Conservation (phyloP, 1,140 invertebrate genomes). For the Galleria mellonella region DNA sequence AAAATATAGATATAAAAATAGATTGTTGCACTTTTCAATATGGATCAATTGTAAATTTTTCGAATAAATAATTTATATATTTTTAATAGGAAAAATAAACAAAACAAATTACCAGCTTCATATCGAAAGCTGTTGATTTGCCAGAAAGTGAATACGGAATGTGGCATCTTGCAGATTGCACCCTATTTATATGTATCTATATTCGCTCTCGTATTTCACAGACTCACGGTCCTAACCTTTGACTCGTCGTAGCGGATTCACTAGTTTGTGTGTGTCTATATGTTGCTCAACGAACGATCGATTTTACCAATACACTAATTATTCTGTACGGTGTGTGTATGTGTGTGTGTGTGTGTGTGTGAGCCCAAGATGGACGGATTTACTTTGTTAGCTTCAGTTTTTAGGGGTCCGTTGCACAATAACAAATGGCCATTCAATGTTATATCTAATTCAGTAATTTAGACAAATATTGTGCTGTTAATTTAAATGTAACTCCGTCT, state of each 20-base stretch:
- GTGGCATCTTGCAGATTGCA: conserved; percentile 25
- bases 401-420: no score
- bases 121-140: conserved; percentile 40
- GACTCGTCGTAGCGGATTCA: conserved; percentile 41
- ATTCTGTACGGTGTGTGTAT: conserved; percentile 31
- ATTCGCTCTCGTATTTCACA: conserved; percentile 56
- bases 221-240: conserved; percentile 61
- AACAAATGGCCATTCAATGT: no score
- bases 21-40: no score
- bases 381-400: not conserved
- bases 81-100: conserved; percentile 1
- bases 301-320: conserved; percentile 58
- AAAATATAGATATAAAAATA: no score
- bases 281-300: conserved; percentile 50
- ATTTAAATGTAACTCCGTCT: no score
- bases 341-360: conserved; percentile 10
- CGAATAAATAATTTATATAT: no score
- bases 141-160: conserved; percentile 41
- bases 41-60: no score
- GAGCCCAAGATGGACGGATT: not conserved
- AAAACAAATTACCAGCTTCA: conserved; percentile 57
- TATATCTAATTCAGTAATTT: no score
- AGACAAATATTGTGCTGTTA: no score
- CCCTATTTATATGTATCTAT: conserved; percentile 64
- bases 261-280: conserved; percentile 26